Percentiles rank a stretch among this genome's conserved stretches.
Evolutionary conservation across 2,797 vertebrate species (phyloP).

Genomic region (Poeciliopsis infans): DNA sequence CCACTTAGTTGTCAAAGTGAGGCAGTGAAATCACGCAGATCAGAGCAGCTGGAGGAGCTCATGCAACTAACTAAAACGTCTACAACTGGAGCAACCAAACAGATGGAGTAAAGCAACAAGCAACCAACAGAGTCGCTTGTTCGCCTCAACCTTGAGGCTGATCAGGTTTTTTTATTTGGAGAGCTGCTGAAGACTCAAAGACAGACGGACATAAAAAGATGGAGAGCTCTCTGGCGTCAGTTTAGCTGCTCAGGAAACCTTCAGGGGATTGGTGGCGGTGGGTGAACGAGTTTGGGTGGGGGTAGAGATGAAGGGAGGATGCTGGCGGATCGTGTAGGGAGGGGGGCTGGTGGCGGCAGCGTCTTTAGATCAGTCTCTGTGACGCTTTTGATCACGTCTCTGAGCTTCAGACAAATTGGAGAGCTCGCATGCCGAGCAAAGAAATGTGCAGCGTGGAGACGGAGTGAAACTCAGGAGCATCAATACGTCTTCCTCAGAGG

Average conservation of each 20-base stretch:
- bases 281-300: conserved; percentile 37
- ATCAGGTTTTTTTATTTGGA: conserved; percentile 45
- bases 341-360: conserved; percentile 6
- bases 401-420: conserved; percentile 60
- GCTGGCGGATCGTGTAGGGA: conserved; percentile 40
- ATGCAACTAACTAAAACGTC: conserved; percentile 30
- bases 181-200: conserved; percentile 43
- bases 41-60: conserved; percentile 60
- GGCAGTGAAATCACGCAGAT: conserved; percentile 48
- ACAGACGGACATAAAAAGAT: conserved; percentile 66
- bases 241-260: conserved; percentile 47
- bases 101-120: conserved; percentile 21
- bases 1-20: conserved; percentile 45
- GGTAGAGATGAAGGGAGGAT: conserved; percentile 47
- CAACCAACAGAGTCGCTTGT: conserved; percentile 22
- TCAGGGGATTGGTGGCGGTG: conserved; percentile 46
- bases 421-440: conserved; percentile 41
- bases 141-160: conserved; percentile 40
- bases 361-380: conserved; percentile 57
- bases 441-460: conserved; percentile 18
- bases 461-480: conserved; percentile 27
- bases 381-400: conserved; percentile 76
- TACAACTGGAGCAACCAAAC: conserved; percentile 37
- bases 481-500: conserved; percentile 5
- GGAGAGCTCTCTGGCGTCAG: conserved; percentile 42